Evolutionary conservation across 2,113 vertebrate species (phyloP), one percentile per base, ranked within the genome.

Genomic region (Podocnemis expansa): DNA sequence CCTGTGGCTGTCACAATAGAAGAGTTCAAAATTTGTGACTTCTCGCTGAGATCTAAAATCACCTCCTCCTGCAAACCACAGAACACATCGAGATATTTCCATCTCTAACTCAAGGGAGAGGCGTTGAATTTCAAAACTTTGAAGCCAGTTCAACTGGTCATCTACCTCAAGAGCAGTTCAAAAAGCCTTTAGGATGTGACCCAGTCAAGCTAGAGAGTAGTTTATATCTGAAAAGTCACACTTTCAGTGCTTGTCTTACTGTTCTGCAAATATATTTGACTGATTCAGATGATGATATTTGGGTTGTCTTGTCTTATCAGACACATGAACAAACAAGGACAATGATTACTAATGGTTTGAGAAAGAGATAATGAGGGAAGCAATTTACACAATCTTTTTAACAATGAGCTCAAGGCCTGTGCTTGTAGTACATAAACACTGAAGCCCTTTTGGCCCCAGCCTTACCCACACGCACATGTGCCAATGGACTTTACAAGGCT

Each of bases 231-330:
- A 82, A 70, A 41, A 85, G 22, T 8, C 67, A 70, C 90, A 55
- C 76, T 41, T 85, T 29, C 2, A 4, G 55, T 47, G 79, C 7
- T 38, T 55, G 54, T 70, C 41, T 83, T 78, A 94, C 90, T 90
- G 90, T 78, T 91, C 86, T 47, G 91, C 84, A 96, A 97, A 97
- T 16, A 89, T 0, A 90, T 38, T 10, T 85, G 79, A 82, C 55
- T 13, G 41, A 91, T 27, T 29, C 0, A 9, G 67, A 47, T 82
- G 2, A 0, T 52, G 80, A 47, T 73, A 83, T 49, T 73, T 80
- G 75, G 4, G 43, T 43, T 76, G 76, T 55, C 90, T 94, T n/a
- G 0, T 73, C 80, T 95, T 94, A 95, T 89, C 92, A 58, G 25
- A 5, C 47, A 70, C 13, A 17, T 31, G 17, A 91, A 81, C 86